These are phyloP conservation scores for Diarsia brunnea DNA, from an alignment of 2,888 invertebrate genomes.

Conservation along the genomic window DNA sequence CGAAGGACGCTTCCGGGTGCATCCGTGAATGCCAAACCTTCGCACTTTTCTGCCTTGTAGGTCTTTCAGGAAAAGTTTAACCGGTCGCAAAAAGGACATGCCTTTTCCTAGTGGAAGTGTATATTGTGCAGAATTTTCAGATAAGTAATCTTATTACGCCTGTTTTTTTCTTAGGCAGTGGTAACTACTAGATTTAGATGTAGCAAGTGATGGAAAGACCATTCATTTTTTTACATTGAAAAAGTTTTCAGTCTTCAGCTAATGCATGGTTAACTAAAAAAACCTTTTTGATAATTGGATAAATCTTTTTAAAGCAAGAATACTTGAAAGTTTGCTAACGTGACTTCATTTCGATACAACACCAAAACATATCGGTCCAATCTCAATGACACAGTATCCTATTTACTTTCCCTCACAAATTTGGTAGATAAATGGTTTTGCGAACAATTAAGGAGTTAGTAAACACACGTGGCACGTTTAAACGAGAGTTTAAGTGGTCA, in stretches of 20 bases:
- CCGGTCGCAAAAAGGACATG: neutral
- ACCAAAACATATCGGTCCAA: conserved; percentile 15
- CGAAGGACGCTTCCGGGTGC: conserved; percentile 50
- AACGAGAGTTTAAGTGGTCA: conserved; percentile 78
- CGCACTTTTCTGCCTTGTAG: conserved; percentile 18
- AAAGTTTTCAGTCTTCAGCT: neutral
- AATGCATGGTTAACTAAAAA: neutral
- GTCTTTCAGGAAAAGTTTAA: neutral
- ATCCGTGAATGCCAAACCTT: conserved; percentile 43
- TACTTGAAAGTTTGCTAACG: neutral
- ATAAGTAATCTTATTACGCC: neutral
- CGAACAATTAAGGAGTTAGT: conserved; percentile 70
- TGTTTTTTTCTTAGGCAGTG: neutral
- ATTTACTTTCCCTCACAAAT: conserved; percentile 68
- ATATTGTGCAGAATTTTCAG: neutral
- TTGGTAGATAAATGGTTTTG: conserved; percentile 62
- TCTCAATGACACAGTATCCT: conserved; percentile 37
- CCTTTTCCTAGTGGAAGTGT: neutral
- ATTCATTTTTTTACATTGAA: neutral
- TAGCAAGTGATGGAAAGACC: neutral
- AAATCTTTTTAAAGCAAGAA: neutral
- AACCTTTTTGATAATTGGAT: neutral
- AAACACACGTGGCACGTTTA: conserved; percentile 67
- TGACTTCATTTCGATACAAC: neutral
- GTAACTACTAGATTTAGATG: neutral